Conservation (phyloP, 2,113 vertebrate genomes). For the Hiodon tergisus region DNA sequence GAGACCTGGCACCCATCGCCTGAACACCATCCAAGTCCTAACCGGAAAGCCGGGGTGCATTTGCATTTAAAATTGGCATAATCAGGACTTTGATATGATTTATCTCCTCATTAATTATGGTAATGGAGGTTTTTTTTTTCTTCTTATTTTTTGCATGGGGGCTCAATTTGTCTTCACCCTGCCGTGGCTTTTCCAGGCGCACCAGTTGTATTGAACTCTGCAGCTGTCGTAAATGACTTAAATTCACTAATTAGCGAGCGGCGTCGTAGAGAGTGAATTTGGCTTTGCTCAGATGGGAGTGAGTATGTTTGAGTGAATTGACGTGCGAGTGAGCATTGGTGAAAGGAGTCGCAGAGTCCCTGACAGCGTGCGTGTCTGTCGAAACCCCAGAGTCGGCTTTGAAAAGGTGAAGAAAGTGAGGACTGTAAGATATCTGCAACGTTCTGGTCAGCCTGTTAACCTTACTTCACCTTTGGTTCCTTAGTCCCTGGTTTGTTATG, state of each 20-base stretch:
- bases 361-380: too few relatives aligned
- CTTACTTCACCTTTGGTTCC: too few relatives aligned
- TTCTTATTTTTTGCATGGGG: background rate
- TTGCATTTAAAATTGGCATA: constrained; percentile 8
- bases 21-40: constrained; percentile 1
- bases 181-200: background rate
- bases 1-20: background rate
- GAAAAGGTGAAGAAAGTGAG: too few relatives aligned
- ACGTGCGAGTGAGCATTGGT: background rate
- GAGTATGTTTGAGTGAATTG: background rate
- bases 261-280: too few relatives aligned
- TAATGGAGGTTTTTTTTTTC: constrained; percentile 8
- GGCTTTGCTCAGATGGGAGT: background rate
- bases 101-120: constrained; percentile 20
- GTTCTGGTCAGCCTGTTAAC: too few relatives aligned
- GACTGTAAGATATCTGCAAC: too few relatives aligned
- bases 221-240: too few relatives aligned
- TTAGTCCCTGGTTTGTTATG: too few relatives aligned
- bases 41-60: background rate
- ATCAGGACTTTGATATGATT: background rate
- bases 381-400: too few relatives aligned
- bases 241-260: too few relatives aligned
- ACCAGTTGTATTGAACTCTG: too few relatives aligned
- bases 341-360: too few relatives aligned
- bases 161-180: background rate